Evolutionary conservation across 2,113 vertebrate species (phyloP), one percentile per base, ranked within the genome.

Genomic region (Piaya cayana): DNA sequence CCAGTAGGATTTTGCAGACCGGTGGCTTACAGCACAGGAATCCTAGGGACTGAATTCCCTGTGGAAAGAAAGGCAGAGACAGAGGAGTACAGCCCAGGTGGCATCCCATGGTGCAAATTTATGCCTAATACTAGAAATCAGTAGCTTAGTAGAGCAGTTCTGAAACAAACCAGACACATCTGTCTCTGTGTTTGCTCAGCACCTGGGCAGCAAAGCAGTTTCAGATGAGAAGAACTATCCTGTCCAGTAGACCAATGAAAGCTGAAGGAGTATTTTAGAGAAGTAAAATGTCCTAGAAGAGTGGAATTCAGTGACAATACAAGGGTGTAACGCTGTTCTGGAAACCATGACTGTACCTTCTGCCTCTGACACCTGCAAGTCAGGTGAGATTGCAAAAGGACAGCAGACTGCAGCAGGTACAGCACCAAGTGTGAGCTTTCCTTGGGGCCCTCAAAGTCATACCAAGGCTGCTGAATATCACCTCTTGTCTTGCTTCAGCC

Each of bases 331-430:
- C 32, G 32, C 47, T 82, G 16, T 39, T 5, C 23, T 82, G 29
- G 80, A 63, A 77, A 47, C 5, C 19, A 26, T 4, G 8, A 39
- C 30, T 43, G 55, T 26, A 69, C 10, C 21, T 82, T 81, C 55
- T 0, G 0, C 49, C 7, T 71, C 58, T 5, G 4, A 26, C 0
- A 3, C 50, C 23, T 78, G 42, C 23, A 45, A 76, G 30, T 15
- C 36, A 52, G 55, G 71, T 39, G 79, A 86, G 32, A 9, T 20
- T 75, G 58, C 15, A 26, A 37, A 53, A 82, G 74, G 42, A 63
- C 17, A 62, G 42, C 60, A 65, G 37, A 47, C 6, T 52, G 36
- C 53, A 84, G 60, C 47, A 75, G 32, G 67, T 56, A 52, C 32
- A 68, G 30, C 12, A 4, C 49, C 22, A 56, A 49, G n/a, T 21